Evolutionary conservation across 2,888 invertebrate species (phyloP), one percentile per base, ranked within the genome.

Genomic region (Antitype chi): DNA sequence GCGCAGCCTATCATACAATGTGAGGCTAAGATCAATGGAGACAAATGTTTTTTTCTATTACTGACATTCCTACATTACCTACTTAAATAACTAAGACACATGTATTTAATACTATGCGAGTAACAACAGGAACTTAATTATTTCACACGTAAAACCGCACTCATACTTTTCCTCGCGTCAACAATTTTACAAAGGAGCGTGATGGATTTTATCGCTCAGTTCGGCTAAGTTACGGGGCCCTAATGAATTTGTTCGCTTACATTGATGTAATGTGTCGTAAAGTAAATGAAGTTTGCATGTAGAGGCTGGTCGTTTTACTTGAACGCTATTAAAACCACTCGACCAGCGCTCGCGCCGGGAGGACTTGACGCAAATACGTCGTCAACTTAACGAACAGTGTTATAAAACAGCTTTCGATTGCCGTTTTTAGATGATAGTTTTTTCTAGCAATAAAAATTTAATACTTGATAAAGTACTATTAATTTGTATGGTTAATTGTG

Each of bases 371-470:
- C 89, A 90, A 90, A 90, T 89, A 90, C 88, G 78, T 88, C 84
- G 88, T 89, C 88, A 89, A 90, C 89, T 89, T 92, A 91, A 91
- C 90, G 91, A 90, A 90, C 89, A 87, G 88, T 87, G 88, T 85
- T 87, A 87, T 87, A 78, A 85, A 85, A 72, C 81, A 84, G 85
- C 85, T 85, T 87, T 83, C 64, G 74, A 81, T 78, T 78, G 80
- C 60, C 67, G 77, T 87, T 87, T 85, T 82, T 76, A 76, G 66
- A 79, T 81, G 67, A 79, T 82, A 77, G 80, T 80, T 81, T 81
- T 78, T 85, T 72, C n/a, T 25, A 59, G 70, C 43, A 38, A 68
- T 78, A 74, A 79, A 83, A 80, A 38, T 66, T 25, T 55, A 55
- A 23, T 28, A 13, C 17, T n/a, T 64, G 70, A 55, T 55, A 59